Evolutionary conservation across 2,888 invertebrate species (phyloP).

Genomic region (Nezara viridula): DNA sequence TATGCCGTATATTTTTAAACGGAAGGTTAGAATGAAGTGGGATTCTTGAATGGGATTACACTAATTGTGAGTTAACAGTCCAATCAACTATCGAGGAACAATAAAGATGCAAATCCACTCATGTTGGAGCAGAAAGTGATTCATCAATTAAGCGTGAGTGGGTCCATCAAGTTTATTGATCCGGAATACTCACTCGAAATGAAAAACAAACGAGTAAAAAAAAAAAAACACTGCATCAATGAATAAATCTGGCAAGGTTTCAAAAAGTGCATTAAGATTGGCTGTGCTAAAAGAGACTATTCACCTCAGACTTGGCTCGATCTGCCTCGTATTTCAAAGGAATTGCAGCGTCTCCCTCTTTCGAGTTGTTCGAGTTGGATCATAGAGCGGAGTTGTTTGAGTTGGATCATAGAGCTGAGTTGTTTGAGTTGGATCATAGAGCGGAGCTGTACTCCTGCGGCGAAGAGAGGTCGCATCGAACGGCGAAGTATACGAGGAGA

Average conservation of each 20-base stretch:
- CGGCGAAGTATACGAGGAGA: conserved; percentile 20
- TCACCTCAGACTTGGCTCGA: background rate
- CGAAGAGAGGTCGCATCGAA: background rate
- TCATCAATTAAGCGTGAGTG: background rate
- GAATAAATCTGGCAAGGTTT: conserved; percentile 1
- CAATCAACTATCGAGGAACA: background rate
- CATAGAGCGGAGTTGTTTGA: background rate
- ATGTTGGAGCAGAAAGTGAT: background rate
- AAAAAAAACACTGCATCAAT: background rate
- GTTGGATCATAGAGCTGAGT: background rate
- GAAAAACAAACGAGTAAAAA: background rate
- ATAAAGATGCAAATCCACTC: background rate
- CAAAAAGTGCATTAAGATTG: conserved; percentile 26
- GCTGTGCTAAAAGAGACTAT: background rate
- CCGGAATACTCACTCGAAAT: background rate
- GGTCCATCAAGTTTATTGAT: background rate
- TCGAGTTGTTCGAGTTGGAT: background rate
- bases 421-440: background rate
- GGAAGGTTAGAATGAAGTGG: background rate
- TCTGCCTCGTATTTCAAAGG: background rate
- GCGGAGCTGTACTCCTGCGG: too few relatives aligned
- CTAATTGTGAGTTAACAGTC: background rate
- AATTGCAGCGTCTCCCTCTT: background rate
- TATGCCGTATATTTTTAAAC: too few relatives aligned
- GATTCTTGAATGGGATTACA: background rate